Conservation (phyloP, 2,113 vertebrate species). For the Hemiprocne comata region DNA sequence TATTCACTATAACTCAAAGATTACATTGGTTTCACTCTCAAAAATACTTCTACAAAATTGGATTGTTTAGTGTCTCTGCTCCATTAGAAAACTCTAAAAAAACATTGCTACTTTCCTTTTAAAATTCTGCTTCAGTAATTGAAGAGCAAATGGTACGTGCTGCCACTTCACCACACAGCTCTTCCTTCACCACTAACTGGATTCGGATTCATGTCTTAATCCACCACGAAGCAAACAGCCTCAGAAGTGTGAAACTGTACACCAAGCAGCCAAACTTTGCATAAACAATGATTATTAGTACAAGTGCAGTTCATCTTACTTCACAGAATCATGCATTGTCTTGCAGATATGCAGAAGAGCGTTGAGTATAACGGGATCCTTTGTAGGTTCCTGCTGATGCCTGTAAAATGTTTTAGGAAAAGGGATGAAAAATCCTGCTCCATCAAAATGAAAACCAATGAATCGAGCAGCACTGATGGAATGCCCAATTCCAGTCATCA, state of each 20-base stretch:
- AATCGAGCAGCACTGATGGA: neutral
- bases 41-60: neutral
- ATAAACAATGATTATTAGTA: neutral
- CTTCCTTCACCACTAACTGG: constrained; percentile 10
- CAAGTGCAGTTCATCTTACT: constrained; percentile 79
- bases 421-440: neutral
- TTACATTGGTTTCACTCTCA: neutral
- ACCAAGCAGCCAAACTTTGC: neutral
- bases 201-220: constrained; percentile 36
- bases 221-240: constrained; percentile 1
- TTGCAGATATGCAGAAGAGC: constrained; percentile 96
- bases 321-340: constrained; percentile 98
- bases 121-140: neutral
- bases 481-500: neutral
- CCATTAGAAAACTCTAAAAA: neutral
- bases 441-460: neutral
- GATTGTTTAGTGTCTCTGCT: neutral
- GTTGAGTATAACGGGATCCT: constrained; percentile 96
- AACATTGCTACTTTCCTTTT: neutral
- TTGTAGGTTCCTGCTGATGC: constrained; percentile 91
- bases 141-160: neutral
- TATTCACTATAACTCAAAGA: neutral
- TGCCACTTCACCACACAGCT: neutral
- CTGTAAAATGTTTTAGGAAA: constrained; percentile 67
- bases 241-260: neutral